Base-by-base conservation (phyloP, 37 sponge, comb jelly and placozoan genomes). In the Crambe crambe region DNA sequence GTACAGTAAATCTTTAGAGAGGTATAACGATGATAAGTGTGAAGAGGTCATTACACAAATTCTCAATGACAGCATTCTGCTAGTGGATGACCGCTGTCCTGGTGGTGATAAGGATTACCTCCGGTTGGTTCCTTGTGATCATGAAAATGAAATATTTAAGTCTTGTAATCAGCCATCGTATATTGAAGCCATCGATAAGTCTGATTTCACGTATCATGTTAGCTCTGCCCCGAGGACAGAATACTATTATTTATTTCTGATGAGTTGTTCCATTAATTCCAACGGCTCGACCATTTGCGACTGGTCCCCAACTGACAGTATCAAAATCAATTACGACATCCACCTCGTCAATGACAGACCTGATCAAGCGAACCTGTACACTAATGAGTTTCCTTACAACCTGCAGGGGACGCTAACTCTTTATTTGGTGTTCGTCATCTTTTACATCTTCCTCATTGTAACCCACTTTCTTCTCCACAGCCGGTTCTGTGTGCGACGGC, bases 331-430 rank as follows among this genome's bases (percentile, higher is more conserved):
- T 0, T 90, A 85, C 47, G 64, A 80, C 37, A 37, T 90, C 9
- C 67, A 44, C 34, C 51, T 91, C 37, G 92, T 87, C n/a, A 87
- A 79, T 69, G 22, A 51, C 6, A 38, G 42, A n/a, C 87, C 83
- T n/a, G 23, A 61, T 51, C 23, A 27, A 4, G 21, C 30, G 71
- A 37, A 41, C 30, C 72, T 0, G 38, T 84, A 87, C 51, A 67
- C 72, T 21, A 67, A 83, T n/a, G 84, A 91, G 68, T 91, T 91
- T 40, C 75, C 92, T 25, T 77, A 68, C 42, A 68, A 91, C 26
- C 39, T 73, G 20, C 37, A 83, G 15, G 89, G 89, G 15, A 42
- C 83, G 25, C 60, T 87, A 34, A 18, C 83, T 30, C 27, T 73
- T 17, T 34, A 42, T 23, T 3, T 91, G 20, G 15, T 87, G 21